Evolutionary conservation across 2,797 vertebrate genomes (phyloP), one percentile per base, ranked within the genome.

Genomic region (Parambassis ranga): DNA sequence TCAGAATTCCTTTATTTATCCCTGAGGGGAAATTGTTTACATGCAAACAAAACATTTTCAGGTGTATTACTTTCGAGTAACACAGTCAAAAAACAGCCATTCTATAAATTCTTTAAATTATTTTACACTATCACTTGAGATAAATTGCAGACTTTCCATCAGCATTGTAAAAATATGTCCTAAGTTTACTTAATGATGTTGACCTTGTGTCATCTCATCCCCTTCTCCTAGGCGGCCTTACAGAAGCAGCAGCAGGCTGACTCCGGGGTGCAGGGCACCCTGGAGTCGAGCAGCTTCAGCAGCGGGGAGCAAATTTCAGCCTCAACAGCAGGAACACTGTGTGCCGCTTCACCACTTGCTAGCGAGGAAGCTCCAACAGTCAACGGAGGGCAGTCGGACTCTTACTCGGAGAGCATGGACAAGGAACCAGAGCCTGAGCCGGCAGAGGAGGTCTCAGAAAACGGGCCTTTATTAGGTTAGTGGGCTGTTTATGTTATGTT

Each of bases 221-320:
- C 55, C 18, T 16, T 1, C 1, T 75, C 74, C 19, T 59, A 99
- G 98, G 98, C 95, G 41, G 95, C 96, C 32, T 88, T 99, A 65
- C 97, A 98, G 90, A 98, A 96, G 56, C 95, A 96, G 68, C 94
- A 95, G 68, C 96, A 97, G 63, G 93, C 94, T 32, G 92, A 93
- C 1, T 90, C 87, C 6, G 76, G 90, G 64, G 69, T 92, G 53
- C 86, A 91, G 62, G 86, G 93, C 11, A 87, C 92, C 2, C 77
- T 94, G 13, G 92, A 92, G 11, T 88, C 92, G 0, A 94, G 91
- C 80, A 84, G 67, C 76, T 86, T 83, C 16, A 82, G 59, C 48
- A 46, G 61, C 1, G 60, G 72, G 0, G 86, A 89, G 7, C 42
- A 58, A 2, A 38, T 71, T 7, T 4, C 48, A 0, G 41, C 63